Conservation (phyloP, 2,113 vertebrate genomes). For the Oncorhynchus gorbuscha region DNA sequence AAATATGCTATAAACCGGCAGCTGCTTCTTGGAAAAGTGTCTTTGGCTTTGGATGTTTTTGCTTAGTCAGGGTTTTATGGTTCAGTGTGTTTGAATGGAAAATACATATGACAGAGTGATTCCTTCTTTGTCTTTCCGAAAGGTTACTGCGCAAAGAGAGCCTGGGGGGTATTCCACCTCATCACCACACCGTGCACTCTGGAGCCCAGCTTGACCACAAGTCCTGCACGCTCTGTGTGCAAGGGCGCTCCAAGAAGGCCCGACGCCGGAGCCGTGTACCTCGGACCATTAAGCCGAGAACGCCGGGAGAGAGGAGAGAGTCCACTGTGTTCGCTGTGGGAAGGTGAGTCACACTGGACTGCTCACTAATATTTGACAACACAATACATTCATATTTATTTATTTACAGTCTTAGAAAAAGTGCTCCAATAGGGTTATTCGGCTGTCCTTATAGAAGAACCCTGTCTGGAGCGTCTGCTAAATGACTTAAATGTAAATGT, state of each 20-base stretch:
- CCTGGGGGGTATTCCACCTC: slow-evolving; percentile 79
- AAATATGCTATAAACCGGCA: not conserved
- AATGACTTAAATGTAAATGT: too few species aligned
- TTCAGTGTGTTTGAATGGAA: not conserved
- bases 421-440: too few species aligned
- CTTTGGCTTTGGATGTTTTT: not conserved
- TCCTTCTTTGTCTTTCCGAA: slow-evolving; percentile 23
- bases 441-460: too few species aligned
- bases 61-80: not conserved
- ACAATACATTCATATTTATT: not conserved
- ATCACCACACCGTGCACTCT: slow-evolving; percentile 91
- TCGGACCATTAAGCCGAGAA: slow-evolving; percentile 70
- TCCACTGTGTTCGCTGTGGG: slow-evolving; percentile 90
- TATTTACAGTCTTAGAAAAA: not conserved
- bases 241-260: slow-evolving; percentile 75
- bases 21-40: not conserved
- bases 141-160: slow-evolving; percentile 84
- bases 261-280: slow-evolving; percentile 79
- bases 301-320: slow-evolving; percentile 77
- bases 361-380: not conserved
- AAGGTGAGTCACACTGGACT: slow-evolving; percentile 71
- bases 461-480: too few species aligned
- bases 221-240: slow-evolving; percentile 87
- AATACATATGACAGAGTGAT: not conserved
- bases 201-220: slow-evolving; percentile 75